These are phyloP conservation scores for Drosophila elegans DNA, from an alignment of 1,140 invertebrate genomes.

Conservation along the genomic window DNA sequence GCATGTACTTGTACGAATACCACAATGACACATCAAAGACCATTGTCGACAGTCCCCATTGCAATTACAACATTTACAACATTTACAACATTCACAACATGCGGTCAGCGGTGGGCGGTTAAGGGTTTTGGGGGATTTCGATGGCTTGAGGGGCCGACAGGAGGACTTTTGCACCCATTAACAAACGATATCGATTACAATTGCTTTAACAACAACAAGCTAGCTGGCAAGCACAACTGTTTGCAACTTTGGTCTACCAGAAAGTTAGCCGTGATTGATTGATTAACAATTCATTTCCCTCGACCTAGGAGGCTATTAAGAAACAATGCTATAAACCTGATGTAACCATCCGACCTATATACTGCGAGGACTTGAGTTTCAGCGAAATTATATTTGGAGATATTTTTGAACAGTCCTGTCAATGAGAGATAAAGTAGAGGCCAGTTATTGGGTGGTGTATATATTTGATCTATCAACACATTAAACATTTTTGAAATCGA, in stretches of 20 bases:
- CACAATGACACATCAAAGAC: constrained; percentile 47
- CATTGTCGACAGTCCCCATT: constrained; percentile 48
- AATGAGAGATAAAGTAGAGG: no score
- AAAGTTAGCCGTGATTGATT: constrained; percentile 2
- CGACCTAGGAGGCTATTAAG: background rate
- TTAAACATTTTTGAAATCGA: no score
- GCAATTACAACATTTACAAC: constrained; percentile 27
- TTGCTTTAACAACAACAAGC: background rate
- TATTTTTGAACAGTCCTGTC: no score
- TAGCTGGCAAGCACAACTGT: constrained; percentile 2
- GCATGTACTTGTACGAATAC: constrained; percentile 3
- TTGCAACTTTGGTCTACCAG: background rate
- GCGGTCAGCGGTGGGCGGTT: constrained; percentile 22
- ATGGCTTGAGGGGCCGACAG: background rate
- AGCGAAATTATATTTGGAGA: no score
- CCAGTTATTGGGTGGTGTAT: no score
- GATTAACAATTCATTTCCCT: background rate
- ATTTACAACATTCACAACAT: constrained; percentile 31
- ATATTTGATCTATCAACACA: no score
- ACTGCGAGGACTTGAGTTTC: no score
- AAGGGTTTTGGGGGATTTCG: background rate
- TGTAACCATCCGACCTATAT: no score
- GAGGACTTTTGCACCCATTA: background rate
- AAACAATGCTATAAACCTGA: no score
- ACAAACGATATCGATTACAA: constrained; percentile 35